Percentiles rank a stretch among this genome's conserved stretches.
phyloP scores from a whole-genome alignment of 2,797 vertebrate genomes.

The Urocyon cinereoargenteus region DNA sequence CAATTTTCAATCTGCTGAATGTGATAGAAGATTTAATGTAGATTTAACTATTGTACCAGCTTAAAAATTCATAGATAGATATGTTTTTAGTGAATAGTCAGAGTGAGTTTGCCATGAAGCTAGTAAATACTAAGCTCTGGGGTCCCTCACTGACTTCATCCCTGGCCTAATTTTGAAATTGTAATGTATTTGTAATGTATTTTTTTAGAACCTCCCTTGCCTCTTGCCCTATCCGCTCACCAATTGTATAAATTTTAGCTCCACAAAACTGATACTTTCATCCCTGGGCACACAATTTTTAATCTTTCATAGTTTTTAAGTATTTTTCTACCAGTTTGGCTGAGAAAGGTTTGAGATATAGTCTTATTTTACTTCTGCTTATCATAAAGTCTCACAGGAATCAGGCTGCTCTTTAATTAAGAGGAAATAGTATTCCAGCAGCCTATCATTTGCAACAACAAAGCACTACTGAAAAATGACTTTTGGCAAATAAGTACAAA shows the following conservation, averaged over 20 bases:
- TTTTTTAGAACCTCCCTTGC: neutral
- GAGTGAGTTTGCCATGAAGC: neutral
- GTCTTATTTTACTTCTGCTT: slow-evolving; percentile 44
- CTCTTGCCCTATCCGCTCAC: neutral
- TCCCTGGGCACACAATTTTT: neutral
- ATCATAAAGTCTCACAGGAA: slow-evolving; percentile 50
- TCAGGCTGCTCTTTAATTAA: slow-evolving; percentile 66
- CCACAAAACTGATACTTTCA: neutral
- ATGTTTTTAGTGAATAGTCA: neutral
- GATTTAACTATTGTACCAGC: neutral
- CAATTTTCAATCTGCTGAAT: slow-evolving; percentile 48
- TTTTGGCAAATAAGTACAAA: slow-evolving; percentile 63
- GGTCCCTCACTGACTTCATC: neutral
- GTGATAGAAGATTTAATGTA: neutral
- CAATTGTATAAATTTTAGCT: neutral
- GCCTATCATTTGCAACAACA: slow-evolving; percentile 32
- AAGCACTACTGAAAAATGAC: slow-evolving; percentile 52
- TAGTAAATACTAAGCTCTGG: neutral
- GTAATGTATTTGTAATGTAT: neutral
- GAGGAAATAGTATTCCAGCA: slow-evolving; percentile 32
- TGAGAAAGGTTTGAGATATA: neutral
- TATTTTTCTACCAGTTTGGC: neutral
- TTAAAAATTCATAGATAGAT: neutral
- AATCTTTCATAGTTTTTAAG: neutral
- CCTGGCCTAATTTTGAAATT: neutral